Percentiles rank a stretch among this genome's conserved stretches.
These are phyloP conservation scores for Ips nitidus DNA, from an alignment of 1,140 invertebrate species.

Conservation along the genomic window DNA sequence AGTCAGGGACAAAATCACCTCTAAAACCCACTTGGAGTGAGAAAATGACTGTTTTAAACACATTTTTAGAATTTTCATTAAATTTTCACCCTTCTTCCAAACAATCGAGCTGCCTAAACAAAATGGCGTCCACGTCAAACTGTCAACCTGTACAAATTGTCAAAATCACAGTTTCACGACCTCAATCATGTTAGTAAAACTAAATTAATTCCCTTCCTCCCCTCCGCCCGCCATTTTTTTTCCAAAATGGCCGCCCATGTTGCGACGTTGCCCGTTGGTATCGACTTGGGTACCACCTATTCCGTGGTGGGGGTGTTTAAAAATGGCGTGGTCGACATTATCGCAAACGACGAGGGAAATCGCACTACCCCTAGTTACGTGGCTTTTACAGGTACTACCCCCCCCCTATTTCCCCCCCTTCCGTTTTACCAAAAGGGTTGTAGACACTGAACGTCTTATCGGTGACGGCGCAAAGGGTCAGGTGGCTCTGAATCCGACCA, in stretches of 20 bases:
- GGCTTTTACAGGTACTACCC: constrained; percentile 68
- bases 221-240: too few relatives aligned
- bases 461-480: constrained; percentile 83
- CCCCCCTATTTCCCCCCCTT: neutral
- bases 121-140: too few relatives aligned
- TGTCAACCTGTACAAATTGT: too few relatives aligned
- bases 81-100: too few relatives aligned
- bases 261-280: constrained; percentile 59
- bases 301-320: constrained; percentile 80
- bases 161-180: too few relatives aligned
- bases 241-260: constrained; percentile 21
- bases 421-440: neutral
- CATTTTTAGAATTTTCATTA: too few relatives aligned
- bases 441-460: constrained; percentile 80
- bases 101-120: too few relatives aligned
- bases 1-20: too few relatives aligned
- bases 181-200: too few relatives aligned
- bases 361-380: constrained; percentile 88
- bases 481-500: constrained; percentile 72
- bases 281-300: constrained; percentile 78
- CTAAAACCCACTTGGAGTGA: too few relatives aligned
- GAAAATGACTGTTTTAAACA: too few relatives aligned
- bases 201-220: too few relatives aligned
- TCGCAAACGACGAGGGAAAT: constrained; percentile 91
- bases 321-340: constrained; percentile 87